Evolutionary conservation across 2,888 invertebrate genomes (phyloP).

Genomic region (Lithophane semibrunnea): DNA sequence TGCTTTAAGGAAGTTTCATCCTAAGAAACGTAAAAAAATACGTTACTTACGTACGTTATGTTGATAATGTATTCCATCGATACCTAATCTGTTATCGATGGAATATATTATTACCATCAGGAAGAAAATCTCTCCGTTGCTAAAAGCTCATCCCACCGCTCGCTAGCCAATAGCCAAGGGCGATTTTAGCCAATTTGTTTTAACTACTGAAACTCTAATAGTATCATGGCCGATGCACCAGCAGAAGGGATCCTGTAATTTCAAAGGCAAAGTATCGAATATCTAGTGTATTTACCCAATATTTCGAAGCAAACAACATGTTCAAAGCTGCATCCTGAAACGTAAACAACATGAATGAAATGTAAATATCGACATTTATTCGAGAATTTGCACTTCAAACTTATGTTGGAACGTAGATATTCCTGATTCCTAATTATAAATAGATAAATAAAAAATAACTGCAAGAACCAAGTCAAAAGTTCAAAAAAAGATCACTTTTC

Average conservation of each 20-base stretch:
- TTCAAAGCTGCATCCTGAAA: constrained; percentile 28
- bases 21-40: neutral
- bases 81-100: neutral
- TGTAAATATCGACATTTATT: constrained; percentile 7
- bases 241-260: neutral
- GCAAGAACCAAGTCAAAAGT: neutral
- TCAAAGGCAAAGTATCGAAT: constrained; percentile 35
- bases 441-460: neutral
- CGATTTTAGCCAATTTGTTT: constrained; percentile 16
- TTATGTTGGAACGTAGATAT: neutral
- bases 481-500: neutral
- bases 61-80: too few relatives aligned
- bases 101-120: neutral
- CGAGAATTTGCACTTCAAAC: constrained; percentile 1
- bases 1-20: too few relatives aligned
- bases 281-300: constrained; percentile 33
- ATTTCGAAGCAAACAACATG: constrained; percentile 29
- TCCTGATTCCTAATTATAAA: neutral
- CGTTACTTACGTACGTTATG: too few relatives aligned
- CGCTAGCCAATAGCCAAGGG: neutral
- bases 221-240: neutral
- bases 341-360: constrained; percentile 18
- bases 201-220: constrained; percentile 21
- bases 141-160: neutral
- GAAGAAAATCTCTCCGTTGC: neutral